Percentiles rank a stretch among this genome's conserved stretches.
Conservation (phyloP, 2,888 invertebrate genomes). For the Amaurobius ferox region DNA sequence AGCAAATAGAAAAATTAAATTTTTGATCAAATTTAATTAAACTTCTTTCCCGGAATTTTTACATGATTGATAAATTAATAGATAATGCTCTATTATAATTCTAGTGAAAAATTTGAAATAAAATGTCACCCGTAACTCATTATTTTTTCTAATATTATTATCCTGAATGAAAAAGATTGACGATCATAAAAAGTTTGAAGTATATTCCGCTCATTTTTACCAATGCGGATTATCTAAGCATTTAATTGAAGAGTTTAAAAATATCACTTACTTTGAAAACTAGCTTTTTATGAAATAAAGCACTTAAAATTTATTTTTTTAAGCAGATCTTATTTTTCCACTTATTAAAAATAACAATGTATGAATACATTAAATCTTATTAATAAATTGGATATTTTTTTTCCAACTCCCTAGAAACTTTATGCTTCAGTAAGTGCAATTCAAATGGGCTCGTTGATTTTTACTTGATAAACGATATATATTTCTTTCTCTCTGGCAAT, state of each 20-base stretch:
- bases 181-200: not conserved
- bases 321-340: not conserved
- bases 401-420: not conserved
- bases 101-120: not conserved
- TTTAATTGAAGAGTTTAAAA: slow-evolving; percentile 9
- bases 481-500: slow-evolving; percentile 14
- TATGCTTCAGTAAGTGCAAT: not conserved
- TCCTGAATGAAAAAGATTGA: not conserved
- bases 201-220: not conserved
- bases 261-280: not conserved
- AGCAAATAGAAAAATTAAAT: not conserved
- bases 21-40: not conserved
- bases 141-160: not conserved
- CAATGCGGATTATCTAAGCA: slow-evolving; percentile 9
- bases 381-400: slow-evolving; percentile 8
- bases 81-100: not conserved
- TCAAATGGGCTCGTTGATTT: slow-evolving; percentile 4
- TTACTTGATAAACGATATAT: not conserved
- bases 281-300: slow-evolving; percentile 14
- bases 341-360: slow-evolving; percentile 16
- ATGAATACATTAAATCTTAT: slow-evolving; percentile 16
- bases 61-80: not conserved
- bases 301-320: slow-evolving; percentile 6
- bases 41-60: not conserved
- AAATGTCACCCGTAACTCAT: not conserved